These are phyloP conservation scores for Thecocarcelia acutangulata DNA, from an alignment of 2,888 invertebrate species.

Conservation along the genomic window DNA sequence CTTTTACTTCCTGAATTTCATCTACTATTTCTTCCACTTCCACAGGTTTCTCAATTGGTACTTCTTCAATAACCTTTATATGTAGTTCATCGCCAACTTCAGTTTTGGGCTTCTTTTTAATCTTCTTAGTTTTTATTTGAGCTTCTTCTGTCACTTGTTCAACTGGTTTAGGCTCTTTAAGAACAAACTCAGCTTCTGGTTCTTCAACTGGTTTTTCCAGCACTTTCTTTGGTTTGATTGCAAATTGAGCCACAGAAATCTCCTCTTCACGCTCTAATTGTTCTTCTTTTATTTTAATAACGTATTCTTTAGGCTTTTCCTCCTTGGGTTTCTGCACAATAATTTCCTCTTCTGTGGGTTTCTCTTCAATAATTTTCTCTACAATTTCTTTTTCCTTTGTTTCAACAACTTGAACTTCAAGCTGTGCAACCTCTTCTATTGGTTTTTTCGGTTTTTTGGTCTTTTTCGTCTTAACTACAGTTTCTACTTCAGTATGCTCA, in stretches of 20 bases:
- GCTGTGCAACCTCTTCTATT: slow-evolving; percentile 72
- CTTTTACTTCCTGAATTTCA: slow-evolving; percentile 70
- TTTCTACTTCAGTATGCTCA: slow-evolving; percentile 74
- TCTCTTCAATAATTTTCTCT: slow-evolving; percentile 71
- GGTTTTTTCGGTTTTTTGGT: slow-evolving; percentile 74
- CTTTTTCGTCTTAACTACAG: slow-evolving; percentile 73
- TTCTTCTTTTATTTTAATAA: slow-evolving; percentile 71
- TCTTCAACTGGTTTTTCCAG: slow-evolving; percentile 72
- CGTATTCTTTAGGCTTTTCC: slow-evolving; percentile 73
- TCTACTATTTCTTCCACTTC: slow-evolving; percentile 73
- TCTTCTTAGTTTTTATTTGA: slow-evolving; percentile 72
- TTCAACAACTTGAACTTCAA: slow-evolving; percentile 76
- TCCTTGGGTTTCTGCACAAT: slow-evolving; percentile 58
- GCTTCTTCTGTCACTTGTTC: slow-evolving; percentile 75
- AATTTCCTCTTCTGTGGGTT: slow-evolving; percentile 62
- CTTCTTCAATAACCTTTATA: slow-evolving; percentile 74
- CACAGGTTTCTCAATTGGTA: slow-evolving; percentile 66
- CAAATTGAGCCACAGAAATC: slow-evolving; percentile 62
- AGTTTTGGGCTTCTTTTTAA: slow-evolving; percentile 71
- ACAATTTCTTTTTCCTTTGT: slow-evolving; percentile 74
- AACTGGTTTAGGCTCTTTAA: slow-evolving; percentile 74
- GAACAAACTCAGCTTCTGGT: slow-evolving; percentile 75
- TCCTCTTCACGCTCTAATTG: slow-evolving; percentile 70
- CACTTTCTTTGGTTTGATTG: slow-evolving; percentile 58
- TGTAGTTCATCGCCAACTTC: slow-evolving; percentile 73